Base-by-base conservation (phyloP, 2,113 vertebrate genomes). In the Poicephalus gulielmi region DNA sequence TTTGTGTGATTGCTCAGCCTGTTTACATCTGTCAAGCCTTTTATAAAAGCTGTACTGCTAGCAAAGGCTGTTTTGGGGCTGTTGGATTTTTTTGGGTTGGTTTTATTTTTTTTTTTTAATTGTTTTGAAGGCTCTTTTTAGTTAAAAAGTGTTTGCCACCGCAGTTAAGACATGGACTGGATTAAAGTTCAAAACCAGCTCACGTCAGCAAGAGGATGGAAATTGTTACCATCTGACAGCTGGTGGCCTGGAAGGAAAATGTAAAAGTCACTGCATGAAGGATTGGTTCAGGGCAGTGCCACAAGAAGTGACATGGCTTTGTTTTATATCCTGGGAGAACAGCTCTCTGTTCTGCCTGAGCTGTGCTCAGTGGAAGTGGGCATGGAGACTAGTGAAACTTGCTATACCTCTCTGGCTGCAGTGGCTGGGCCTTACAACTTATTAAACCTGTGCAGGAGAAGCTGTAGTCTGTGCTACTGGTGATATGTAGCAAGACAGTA, bases 151-250 rank as follows among this genome's bases (percentile, higher is more conserved):
- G 97, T 97, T 98, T 98, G 98, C 98, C 98, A 97, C 98, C 97
- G 94, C 95, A 95, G 97, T 98, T 98, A 97, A 97, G 96, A 96
- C 95, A 97, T 96, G 97, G 97, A 97, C 97, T 98, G 97, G 97
- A 98, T 98, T 98, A 98, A 98, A 98, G 98, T 98, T 98, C 98
- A 98, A 98, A 98, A 98, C 98, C 95, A 97, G 96, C 97, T 98
- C 98, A 96, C 97, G 97, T 97, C 98, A 98, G 98, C 97, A 98
- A 97, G 97, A 97, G 97, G 97, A 98, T 98, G 98, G 97, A 98
- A 98, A 98, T 98, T 97, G 97, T 98, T 98, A 98, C 97, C 98
- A 98, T 98, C 97, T 98, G 98, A 98, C 97, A 98, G 96, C 96
- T 98, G 92, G 97, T 97, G 97, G 97, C 97, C 94, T 96, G 94